A percentile compares a stretch with the other conserved stretches of the same genome.
These are phyloP conservation scores for Apotomis capreana DNA, from an alignment of 2,888 invertebrate species.

Conservation along the genomic window DNA sequence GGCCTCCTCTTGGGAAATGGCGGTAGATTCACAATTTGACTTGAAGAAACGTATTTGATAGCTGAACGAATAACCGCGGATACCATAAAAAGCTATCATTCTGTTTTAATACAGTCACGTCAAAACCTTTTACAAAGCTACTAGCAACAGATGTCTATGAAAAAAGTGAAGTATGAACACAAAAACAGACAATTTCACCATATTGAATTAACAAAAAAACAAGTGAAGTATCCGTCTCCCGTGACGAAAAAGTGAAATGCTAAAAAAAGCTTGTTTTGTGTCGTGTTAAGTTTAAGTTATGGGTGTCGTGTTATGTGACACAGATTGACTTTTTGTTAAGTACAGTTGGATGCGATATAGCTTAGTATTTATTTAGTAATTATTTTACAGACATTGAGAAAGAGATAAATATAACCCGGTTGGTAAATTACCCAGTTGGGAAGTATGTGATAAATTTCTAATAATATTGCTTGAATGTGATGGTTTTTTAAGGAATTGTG, in stretches of 20 bases:
- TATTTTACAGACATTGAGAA: background rate
- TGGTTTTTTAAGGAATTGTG: no score
- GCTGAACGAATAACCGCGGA: no score
- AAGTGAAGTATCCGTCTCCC: constrained; percentile 4
- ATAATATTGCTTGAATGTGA: no score
- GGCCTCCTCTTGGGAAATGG: no score
- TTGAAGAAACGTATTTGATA: no score
- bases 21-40: no score
- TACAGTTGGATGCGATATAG: constrained; percentile 7
- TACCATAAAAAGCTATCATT: no score
- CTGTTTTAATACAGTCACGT: constrained; percentile 6
- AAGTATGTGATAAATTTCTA: no score
- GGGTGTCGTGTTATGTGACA: constrained; percentile 27
- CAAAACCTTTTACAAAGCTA: constrained; percentile 14
- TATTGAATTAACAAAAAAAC: constrained; percentile 29
- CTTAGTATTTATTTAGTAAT: background rate
- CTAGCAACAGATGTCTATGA: constrained; percentile 4
- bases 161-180: constrained; percentile 19
- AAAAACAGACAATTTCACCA: constrained; percentile 26
- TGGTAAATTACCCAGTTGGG: no score
- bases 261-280: constrained; percentile 29
- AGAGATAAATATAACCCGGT: no score
- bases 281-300: constrained; percentile 31
- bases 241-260: background rate
- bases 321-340: constrained; percentile 25